Percentiles rank a stretch among this genome's conserved stretches.
phyloP scores from a whole-genome alignment of 2,888 invertebrate genomes.

The Invenusta paracnida region DNA sequence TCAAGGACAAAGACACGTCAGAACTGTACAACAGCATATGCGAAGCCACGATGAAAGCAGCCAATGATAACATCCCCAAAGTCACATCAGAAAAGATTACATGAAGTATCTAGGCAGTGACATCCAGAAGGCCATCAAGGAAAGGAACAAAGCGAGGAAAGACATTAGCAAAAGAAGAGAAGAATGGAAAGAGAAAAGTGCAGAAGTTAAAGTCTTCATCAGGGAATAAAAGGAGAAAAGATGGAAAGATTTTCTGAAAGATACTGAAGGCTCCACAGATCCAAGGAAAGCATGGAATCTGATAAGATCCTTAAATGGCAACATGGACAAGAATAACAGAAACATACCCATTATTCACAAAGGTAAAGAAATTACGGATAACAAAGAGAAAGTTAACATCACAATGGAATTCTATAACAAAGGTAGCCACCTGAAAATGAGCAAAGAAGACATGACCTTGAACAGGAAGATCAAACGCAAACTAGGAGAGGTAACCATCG shows the following conservation, averaged over 20 bases:
- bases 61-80: neutral
- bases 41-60: neutral
- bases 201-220: neutral
- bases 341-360: neutral
- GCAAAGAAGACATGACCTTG: neutral
- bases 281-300: neutral
- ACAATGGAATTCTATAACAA: neutral
- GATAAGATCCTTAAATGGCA: neutral
- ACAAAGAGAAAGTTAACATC: neutral
- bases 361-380: neutral
- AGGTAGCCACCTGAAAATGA: neutral
- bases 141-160: neutral
- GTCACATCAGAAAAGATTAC: neutral
- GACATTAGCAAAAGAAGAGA: neutral
- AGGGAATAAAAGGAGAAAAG: neutral
- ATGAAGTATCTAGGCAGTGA: neutral
- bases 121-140: neutral
- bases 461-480: neutral
- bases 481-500: neutral
- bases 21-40: neutral
- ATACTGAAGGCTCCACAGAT: neutral
- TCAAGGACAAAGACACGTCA: no score
- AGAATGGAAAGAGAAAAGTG: neutral
- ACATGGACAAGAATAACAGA: neutral
- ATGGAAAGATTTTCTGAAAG: neutral